Conservation (phyloP, 2,888 invertebrate species). For the Geotrupes spiniger region DNA sequence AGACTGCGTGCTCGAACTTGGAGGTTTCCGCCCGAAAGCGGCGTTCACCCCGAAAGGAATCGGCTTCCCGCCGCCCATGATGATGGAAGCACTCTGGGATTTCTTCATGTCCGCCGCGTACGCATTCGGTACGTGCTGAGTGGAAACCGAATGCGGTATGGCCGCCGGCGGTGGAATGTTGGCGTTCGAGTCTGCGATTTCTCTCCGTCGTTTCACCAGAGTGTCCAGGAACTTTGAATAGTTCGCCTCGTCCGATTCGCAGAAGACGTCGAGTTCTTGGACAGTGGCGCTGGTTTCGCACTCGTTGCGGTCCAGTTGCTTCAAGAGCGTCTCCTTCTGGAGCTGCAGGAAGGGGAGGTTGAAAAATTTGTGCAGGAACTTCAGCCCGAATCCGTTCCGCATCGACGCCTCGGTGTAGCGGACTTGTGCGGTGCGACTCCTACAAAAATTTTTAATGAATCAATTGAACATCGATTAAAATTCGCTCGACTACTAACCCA, state of each 20-base stretch:
- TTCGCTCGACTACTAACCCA: constrained; percentile 48
- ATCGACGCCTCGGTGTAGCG: constrained; percentile 91
- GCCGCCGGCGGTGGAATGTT: constrained; percentile 46
- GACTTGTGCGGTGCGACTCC: constrained; percentile 62
- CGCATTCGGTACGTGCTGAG: constrained; percentile 48
- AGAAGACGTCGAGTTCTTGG: constrained; percentile 72
- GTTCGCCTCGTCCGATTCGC: constrained; percentile 73
- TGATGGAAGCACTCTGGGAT: constrained; percentile 49
- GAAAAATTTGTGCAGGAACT: constrained; percentile 90
- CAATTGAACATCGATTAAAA: constrained; percentile 5
- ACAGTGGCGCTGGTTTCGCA: constrained; percentile 75
- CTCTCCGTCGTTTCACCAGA: constrained; percentile 70
- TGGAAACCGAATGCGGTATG: constrained; percentile 44
- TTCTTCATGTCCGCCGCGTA: constrained; percentile 46
- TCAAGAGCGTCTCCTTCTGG: constrained; percentile 77
- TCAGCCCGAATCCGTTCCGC: constrained; percentile 93
- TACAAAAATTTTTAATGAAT: too few species aligned
- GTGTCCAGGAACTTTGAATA: constrained; percentile 73
- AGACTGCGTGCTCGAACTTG: constrained; percentile 28
- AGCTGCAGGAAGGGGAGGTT: constrained; percentile 90
- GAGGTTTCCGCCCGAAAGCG: constrained; percentile 19
- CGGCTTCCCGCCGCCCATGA: constrained; percentile 49
- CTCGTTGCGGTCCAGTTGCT: constrained; percentile 79
- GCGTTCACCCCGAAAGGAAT: constrained; percentile 42
- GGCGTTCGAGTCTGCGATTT: constrained; percentile 65